Evolutionary conservation across 2,797 vertebrate species (phyloP), one percentile per base, ranked within the genome.

Genomic region (Crenichthys baileyi): DNA sequence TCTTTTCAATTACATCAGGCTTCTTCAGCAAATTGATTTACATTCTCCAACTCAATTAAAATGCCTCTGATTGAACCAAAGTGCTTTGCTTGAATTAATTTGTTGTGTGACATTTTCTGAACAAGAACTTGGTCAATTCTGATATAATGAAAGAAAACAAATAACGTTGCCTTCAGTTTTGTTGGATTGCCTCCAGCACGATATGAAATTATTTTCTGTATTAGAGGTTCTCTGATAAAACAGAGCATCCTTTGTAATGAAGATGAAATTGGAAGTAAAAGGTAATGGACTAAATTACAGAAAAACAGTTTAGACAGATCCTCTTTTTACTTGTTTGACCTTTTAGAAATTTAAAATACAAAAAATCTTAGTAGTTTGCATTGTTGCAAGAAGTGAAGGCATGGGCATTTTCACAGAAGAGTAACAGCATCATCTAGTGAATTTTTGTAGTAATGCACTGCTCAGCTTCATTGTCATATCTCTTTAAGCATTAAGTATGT

Each of bases 1-100:
- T 93, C 90, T 93, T 96, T 96, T 93, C 95, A 96, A 95, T 96
- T 95, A 95, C 93, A 95, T 95, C 90, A 88, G 92, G 93, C 94
- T 93, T 86, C 89, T 92, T 90, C 89, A 89, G 89, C 87, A 94
- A 96, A 95, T 96, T 95, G 93, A 95, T 93, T 95, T 94, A 92
- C 86, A 93, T 94, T 94, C 92, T 95, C 67, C 94, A 90, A 94
- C 93, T 93, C 93, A 95, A 96, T 96, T 95, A 95, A 95, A 95
- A 93, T 80, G 85, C 89, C 92, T 92, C 92, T 80, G 90, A 91
- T 92, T 83, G 81, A 91, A 92, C 77, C 82, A 85, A 92, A 92
- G 93, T 93, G 92, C 91, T 88, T 88, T 78, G 92, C 87, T 92
- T 88, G 90, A 95, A 95, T 95, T 94, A 93, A 95, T 95, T 95